Evolutionary conservation across 2,797 vertebrate species (phyloP).

Genomic region (Gymnoscopelus braueri): DNA sequence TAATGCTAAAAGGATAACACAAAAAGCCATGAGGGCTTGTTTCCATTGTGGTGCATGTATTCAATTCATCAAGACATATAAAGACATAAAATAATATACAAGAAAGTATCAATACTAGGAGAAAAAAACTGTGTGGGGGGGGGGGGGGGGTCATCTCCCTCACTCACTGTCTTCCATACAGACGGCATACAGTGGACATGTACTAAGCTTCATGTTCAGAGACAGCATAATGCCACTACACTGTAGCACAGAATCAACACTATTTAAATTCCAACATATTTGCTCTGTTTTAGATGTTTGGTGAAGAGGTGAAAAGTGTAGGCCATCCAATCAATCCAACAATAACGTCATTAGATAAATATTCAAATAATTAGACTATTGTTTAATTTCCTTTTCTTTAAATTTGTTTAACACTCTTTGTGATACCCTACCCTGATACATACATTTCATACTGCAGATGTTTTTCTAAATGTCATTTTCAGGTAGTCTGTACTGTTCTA

Average conservation of each 20-base stretch:
- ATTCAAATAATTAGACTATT: too few species aligned
- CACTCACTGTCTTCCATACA: constrained; percentile 30
- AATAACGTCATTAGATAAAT: too few species aligned
- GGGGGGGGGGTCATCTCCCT: constrained; percentile 18
- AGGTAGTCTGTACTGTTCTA: constrained; percentile 8
- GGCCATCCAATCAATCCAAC: not conserved
- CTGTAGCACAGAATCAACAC: constrained; percentile 13
- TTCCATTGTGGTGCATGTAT: too few species aligned
- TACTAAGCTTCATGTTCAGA: not conserved
- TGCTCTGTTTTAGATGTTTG: not conserved
- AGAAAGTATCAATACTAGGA: not conserved
- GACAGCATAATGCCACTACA: not conserved
- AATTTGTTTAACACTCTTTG: not conserved
- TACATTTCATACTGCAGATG: constrained; percentile 1
- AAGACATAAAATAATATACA: too few species aligned
- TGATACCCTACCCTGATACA: not conserved
- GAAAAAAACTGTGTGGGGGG: too few species aligned
- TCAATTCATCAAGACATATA: too few species aligned
- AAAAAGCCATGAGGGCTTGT: too few species aligned
- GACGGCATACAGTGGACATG: too few species aligned
- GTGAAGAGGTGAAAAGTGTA: not conserved
- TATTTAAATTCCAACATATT: constrained; percentile 6
- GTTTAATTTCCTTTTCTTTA: too few species aligned
- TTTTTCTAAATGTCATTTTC: not conserved
- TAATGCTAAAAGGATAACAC: too few species aligned